Percentiles rank a stretch among this genome's conserved stretches.
These are phyloP conservation scores for Tachina grossa DNA, from an alignment of 2,888 invertebrate species.

Conservation along the genomic window DNA sequence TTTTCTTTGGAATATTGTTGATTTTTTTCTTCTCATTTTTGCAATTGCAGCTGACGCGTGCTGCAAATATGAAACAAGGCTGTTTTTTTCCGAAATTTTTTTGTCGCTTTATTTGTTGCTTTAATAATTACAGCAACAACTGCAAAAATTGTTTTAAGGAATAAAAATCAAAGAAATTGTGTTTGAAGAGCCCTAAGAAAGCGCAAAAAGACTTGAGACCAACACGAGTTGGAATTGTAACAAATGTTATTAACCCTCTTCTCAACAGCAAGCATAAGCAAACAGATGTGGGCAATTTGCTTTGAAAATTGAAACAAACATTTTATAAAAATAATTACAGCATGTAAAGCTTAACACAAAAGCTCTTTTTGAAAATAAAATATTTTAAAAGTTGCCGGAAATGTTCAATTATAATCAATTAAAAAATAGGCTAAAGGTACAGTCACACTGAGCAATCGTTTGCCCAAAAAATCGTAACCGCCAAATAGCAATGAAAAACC, in stretches of 20 bases:
- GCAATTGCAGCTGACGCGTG: constrained; percentile 72
- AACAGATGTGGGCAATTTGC: constrained; percentile 28
- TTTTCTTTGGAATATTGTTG: constrained; percentile 43
- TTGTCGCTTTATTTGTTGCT: constrained; percentile 56
- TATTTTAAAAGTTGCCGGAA: too few species aligned
- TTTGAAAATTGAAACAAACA: not conserved
- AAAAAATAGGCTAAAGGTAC: too few species aligned
- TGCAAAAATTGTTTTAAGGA: constrained; percentile 4
- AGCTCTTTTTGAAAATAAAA: too few species aligned
- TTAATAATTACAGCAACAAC: constrained; percentile 32
- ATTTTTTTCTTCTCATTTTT: constrained; percentile 33
- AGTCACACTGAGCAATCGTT: too few species aligned
- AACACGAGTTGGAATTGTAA: constrained; percentile 66
- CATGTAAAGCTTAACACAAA: not conserved
- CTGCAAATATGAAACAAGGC: constrained; percentile 56
- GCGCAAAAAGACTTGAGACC: constrained; percentile 58
- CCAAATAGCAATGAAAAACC: too few species aligned
- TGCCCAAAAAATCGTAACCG: too few species aligned
- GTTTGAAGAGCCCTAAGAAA: constrained; percentile 49
- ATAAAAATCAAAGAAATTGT: constrained; percentile 66
- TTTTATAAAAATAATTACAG: not conserved
- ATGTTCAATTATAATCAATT: too few species aligned
- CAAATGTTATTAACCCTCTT: constrained; percentile 68
- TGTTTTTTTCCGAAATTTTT: constrained; percentile 11
- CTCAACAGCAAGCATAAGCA: not conserved